Evolutionary conservation across 2,888 invertebrate genomes (phyloP), one percentile per base, ranked within the genome.

Genomic region (Achlya flavicornis): DNA sequence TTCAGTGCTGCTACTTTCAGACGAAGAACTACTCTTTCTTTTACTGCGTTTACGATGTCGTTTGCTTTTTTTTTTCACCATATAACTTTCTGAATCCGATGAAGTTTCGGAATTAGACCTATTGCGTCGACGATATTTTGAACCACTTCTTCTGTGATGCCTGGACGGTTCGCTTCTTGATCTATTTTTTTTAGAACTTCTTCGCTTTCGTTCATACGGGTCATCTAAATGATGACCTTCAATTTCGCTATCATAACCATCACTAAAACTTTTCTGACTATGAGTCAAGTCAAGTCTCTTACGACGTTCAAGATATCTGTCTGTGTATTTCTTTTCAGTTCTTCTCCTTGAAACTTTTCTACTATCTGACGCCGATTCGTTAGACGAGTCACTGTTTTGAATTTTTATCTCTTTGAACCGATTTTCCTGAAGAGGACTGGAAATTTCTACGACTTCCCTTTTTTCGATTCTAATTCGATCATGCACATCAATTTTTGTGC

Each of bases 401-500:
- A 86, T 79, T 58, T 78, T 77, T 73, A 76, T 86, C 63, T 81
- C 75, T 80, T 75, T 87, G 43, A 83, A 80, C 64, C 87, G 81
- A 63, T 86, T 86, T 62, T 90, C 90, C 66, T 79, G 78, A 38
- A 83, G 67, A 58, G 94, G 94, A 70, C 93, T 94, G 53, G 93
- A 90, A 48, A 94, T 72, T 79, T 94, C 94, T 60, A 94, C 89
- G 59, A 94, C 85, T 80, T 94, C 94, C 66, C 92, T 83, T 79
- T 93, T 94, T 84, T 94, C 93, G 73, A 94, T 94, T 76, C 90
- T 87, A 69, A 94, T 93, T 81, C 89, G 86, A 73, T 94, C 94
- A 60, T 87, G 86, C 57, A 94, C 88, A 74, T 94, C 92, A 66
- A 94, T 94, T 86, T 93, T 94, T 35, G 94, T 94, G 77, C 93